Base-by-base conservation (phyloP, 2,797 vertebrate species). In the Gambusia yucatana region DNA sequence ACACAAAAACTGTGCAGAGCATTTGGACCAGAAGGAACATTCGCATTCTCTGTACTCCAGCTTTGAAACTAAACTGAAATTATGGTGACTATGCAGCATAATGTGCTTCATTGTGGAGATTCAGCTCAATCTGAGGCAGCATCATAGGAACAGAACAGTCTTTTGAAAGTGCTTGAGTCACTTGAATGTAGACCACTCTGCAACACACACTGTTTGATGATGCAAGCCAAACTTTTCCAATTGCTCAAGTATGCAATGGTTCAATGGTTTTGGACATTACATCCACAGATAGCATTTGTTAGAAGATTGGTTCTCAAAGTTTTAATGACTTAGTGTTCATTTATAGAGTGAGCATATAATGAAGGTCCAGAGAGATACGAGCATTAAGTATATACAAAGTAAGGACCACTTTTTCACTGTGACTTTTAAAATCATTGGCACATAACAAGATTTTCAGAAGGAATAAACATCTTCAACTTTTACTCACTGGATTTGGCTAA, bases 131-230 rank as follows among this genome's bases (percentile, higher is more conserved):
- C 48, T 8, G 20, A 44, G 73, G 22, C 73, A 52, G 47, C 72
- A 57, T 48, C 63, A 59, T 75, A 87, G 72, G 80, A 72, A 87
- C 80, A 82, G 65, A 81, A 65, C 70, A 43, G 43, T 55, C 52
- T 79, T 79, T 80, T 81, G 20, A 50, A 55, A 82, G 73, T 78
- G 70, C 78, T 79, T 73, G 78, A 25, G 6, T 39, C 13, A 69
- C 80, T 80, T 84, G 84, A 88, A 90, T 91, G 88, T 85, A 87
- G 84, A 80, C 80, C 79, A 79, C 86, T 86, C 79, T 85, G 73
- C 91, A 86, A 87, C 87, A 89, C 84, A 80, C 89, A 89, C 90
- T 93, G 89, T 90, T 82, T 86, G 83, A 87, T 84, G 87, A 90
- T 80, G 85, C 78, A 59, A 8, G 3, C 88, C 80, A 77, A 80